A percentile compares a stretch with the other conserved stretches of the same genome.
These are phyloP conservation scores for Hypomecis atomaria DNA, from an alignment of 2,888 invertebrate genomes.

Conservation along the genomic window DNA sequence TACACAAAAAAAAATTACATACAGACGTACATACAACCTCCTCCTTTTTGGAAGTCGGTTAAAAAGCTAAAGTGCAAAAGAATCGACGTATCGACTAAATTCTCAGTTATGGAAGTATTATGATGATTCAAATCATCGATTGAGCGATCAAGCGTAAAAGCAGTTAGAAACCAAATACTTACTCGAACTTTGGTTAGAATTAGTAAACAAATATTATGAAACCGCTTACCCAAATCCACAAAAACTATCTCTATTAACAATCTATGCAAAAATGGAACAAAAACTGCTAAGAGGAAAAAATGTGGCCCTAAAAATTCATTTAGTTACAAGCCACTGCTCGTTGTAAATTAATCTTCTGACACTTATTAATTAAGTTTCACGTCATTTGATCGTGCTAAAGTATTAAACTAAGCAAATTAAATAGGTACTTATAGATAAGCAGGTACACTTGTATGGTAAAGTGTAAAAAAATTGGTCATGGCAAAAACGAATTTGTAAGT, in stretches of 20 bases:
- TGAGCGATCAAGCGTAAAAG: not conserved
- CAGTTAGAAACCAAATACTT: not conserved
- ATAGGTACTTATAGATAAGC: not conserved
- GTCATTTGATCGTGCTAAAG: not conserved
- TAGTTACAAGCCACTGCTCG: not conserved
- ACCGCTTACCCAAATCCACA: constrained; percentile 3
- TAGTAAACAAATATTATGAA: constrained; percentile 8
- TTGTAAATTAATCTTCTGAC: not conserved
- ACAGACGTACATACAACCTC: too few species aligned
- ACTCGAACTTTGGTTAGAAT: not conserved
- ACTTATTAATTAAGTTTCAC: not conserved
- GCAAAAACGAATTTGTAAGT: not conserved
- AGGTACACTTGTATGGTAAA: not conserved
- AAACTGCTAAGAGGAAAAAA: not conserved
- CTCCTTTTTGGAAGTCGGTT: too few species aligned
- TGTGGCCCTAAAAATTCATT: not conserved
- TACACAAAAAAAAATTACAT: too few species aligned
- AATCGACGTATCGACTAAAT: too few species aligned
- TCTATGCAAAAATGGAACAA: not conserved
- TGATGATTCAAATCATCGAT: not conserved
- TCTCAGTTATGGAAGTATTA: not conserved
- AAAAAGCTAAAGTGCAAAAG: too few species aligned
- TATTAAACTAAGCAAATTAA: constrained; percentile 2
- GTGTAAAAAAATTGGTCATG: not conserved
- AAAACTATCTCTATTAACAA: constrained; percentile 10